Evolutionary conservation across 2,888 invertebrate species (phyloP).

Genomic region (Agriopis aurantiaria): DNA sequence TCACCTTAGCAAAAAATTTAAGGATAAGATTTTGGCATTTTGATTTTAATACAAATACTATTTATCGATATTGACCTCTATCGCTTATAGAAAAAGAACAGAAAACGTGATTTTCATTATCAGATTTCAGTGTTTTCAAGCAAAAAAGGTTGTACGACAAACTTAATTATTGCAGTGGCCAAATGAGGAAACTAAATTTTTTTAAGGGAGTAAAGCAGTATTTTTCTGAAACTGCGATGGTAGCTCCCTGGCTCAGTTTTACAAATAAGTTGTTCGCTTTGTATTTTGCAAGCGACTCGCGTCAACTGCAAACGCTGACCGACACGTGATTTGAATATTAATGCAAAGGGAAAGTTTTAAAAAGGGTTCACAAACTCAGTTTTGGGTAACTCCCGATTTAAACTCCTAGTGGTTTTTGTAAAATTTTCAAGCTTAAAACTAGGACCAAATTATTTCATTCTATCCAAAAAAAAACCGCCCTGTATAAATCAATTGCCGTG

Average conservation of each 20-base stretch:
- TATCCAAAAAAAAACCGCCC: too few relatives aligned
- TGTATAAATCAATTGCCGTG: too few relatives aligned
- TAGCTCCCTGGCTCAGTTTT: neutral
- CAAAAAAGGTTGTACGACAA: constrained; percentile 2
- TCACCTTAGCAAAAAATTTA: neutral
- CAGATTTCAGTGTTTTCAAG: constrained; percentile 16
- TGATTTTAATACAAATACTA: neutral
- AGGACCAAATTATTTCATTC: too few relatives aligned
- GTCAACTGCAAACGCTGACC: constrained; percentile 33
- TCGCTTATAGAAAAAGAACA: neutral
- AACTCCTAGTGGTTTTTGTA: neutral
- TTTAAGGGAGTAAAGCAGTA: too few relatives aligned
- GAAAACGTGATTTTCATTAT: constrained; percentile 3
- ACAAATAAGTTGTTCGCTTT: neutral
- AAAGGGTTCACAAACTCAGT: constrained; percentile 13
- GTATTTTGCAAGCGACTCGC: constrained; percentile 23
- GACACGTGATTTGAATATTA: constrained; percentile 27
- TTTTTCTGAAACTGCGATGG: neutral
- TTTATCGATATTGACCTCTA: neutral
- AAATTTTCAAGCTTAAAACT: neutral
- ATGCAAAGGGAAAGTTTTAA: constrained; percentile 8
- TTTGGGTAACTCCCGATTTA: neutral
- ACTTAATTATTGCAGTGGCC: too few relatives aligned
- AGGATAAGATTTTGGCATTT: neutral
- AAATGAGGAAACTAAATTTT: neutral